Conservation (phyloP, 2,113 vertebrate genomes). For the Ictidomys tridecemlineatus region DNA sequence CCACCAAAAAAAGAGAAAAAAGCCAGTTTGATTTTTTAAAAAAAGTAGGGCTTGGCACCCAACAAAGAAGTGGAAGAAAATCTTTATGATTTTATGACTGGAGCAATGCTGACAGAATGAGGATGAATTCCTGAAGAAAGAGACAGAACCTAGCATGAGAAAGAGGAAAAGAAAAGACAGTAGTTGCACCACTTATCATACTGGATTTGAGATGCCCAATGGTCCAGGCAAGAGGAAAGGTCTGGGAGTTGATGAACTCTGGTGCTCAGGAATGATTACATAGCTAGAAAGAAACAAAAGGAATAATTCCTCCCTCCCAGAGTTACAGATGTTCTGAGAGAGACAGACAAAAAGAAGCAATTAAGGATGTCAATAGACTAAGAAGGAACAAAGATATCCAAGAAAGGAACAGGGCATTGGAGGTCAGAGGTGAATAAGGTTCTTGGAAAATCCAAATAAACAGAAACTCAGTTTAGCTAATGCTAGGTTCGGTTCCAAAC, state of each 20-base stretch:
- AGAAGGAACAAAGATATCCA: neutral
- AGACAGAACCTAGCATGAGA: neutral
- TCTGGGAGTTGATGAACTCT: neutral
- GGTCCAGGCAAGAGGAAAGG: neutral
- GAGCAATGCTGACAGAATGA: neutral
- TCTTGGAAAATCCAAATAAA: slow-evolving; percentile 1
- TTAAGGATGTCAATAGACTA: neutral
- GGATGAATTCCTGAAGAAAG: neutral
- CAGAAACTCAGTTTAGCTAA: slow-evolving; percentile 6
- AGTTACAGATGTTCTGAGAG: neutral
- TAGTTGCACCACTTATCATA: neutral
- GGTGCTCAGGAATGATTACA: neutral
- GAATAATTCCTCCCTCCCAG: neutral
- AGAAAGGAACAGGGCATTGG: neutral
- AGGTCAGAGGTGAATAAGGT: neutral
- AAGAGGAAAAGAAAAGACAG: neutral
- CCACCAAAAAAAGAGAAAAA: no score
- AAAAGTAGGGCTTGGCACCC: neutral
- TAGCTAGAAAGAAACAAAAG: slow-evolving; percentile 1
- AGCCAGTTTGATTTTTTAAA: neutral
- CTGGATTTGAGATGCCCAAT: neutral
- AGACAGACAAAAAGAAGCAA: slow-evolving; percentile 9
- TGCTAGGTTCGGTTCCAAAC: neutral
- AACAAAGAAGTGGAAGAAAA: neutral
- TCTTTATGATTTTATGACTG: neutral